A percentile compares a stretch with the other conserved stretches of the same genome.
These are phyloP conservation scores for Lepeophtheirus nordmannii DNA, from an alignment of 2,888 invertebrate species.

Conservation along the genomic window DNA sequence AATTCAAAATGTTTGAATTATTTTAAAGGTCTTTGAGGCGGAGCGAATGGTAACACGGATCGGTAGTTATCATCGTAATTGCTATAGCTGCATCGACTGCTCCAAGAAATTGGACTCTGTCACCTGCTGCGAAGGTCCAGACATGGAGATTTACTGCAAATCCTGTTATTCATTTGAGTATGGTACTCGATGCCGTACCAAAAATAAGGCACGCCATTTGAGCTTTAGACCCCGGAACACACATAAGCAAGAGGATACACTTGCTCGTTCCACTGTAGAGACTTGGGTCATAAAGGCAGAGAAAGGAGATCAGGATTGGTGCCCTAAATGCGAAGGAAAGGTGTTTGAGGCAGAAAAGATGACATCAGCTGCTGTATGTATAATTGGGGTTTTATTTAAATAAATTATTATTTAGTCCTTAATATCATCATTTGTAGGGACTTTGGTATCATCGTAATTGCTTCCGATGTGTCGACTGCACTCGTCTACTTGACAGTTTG, in stretches of 20 bases:
- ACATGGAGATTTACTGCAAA: slow-evolving; percentile 92
- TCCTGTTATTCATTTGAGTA: slow-evolving; percentile 23
- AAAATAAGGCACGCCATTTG: slow-evolving; percentile 8
- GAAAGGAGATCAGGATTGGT: slow-evolving; percentile 22
- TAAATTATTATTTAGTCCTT: not conserved
- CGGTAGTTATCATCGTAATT: slow-evolving; percentile 23
- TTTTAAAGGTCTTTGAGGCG: slow-evolving; percentile 23
- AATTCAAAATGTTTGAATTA: no score
- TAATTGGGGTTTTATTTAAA: not conserved
- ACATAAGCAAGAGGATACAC: slow-evolving; percentile 22
- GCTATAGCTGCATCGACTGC: slow-evolving; percentile 24
- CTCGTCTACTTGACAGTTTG: slow-evolving; percentile 65
- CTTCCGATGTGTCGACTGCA: slow-evolving; percentile 55
- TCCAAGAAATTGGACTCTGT: slow-evolving; percentile 22
- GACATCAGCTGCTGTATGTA: slow-evolving; percentile 18
- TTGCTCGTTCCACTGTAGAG: slow-evolving; percentile 22
- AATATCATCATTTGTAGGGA: slow-evolving; percentile 5
- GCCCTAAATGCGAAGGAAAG: slow-evolving; percentile 24
- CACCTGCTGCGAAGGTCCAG: slow-evolving; percentile 40
- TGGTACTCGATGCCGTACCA: slow-evolving; percentile 19
- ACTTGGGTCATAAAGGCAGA: slow-evolving; percentile 25
- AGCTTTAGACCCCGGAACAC: slow-evolving; percentile 1
- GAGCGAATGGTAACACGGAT: slow-evolving; percentile 18
- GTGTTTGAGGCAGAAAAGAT: slow-evolving; percentile 25
- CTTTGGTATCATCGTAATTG: slow-evolving; percentile 58